A percentile compares a stretch with the other conserved stretches of the same genome.
phyloP scores from a whole-genome alignment of 2,113 vertebrate genomes.

The Phaethon lepturus region DNA sequence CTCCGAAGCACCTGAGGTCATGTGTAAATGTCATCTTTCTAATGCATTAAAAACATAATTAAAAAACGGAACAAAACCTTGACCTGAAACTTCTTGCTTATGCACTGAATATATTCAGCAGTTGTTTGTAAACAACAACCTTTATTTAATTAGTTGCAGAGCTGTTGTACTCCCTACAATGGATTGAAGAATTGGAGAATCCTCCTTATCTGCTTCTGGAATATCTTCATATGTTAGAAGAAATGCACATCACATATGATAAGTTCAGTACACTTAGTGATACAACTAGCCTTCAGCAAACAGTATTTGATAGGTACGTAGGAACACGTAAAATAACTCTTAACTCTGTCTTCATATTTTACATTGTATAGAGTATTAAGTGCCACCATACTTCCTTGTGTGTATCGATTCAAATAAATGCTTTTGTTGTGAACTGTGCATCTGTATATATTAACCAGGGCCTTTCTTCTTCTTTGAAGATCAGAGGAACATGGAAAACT shows the following conservation, averaged over 20 bases:
- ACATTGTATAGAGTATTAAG: not conserved
- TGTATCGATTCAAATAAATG: not conserved
- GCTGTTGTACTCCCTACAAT: conserved; percentile 89
- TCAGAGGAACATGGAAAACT: conserved; percentile 86
- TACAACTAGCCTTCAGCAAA: conserved; percentile 75
- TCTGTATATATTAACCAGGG: not conserved
- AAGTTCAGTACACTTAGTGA: conserved; percentile 66
- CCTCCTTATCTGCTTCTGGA: conserved; percentile 75
- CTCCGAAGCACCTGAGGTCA: not conserved
- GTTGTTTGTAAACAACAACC: not conserved
- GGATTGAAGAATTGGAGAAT: conserved; percentile 89
- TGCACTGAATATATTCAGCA: not conserved
- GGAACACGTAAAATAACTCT: not conserved
- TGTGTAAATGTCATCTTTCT: not conserved
- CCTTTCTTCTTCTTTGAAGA: conserved; percentile 71
- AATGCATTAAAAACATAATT: not conserved
- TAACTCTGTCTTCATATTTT: not conserved
- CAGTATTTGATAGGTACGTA: conserved; percentile 85
- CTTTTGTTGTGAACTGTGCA: not conserved
- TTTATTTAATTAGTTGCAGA: conserved; percentile 83
- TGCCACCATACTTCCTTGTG: not conserved
- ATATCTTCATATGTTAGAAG: conserved; percentile 81
- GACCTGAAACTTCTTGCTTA: not conserved
- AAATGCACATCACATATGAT: conserved; percentile 77
- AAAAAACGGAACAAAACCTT: not conserved